A percentile compares a stretch with the other conserved stretches of the same genome.
phyloP scores from a whole-genome alignment of 2,113 vertebrate species.

The Promerops cafer region DNA sequence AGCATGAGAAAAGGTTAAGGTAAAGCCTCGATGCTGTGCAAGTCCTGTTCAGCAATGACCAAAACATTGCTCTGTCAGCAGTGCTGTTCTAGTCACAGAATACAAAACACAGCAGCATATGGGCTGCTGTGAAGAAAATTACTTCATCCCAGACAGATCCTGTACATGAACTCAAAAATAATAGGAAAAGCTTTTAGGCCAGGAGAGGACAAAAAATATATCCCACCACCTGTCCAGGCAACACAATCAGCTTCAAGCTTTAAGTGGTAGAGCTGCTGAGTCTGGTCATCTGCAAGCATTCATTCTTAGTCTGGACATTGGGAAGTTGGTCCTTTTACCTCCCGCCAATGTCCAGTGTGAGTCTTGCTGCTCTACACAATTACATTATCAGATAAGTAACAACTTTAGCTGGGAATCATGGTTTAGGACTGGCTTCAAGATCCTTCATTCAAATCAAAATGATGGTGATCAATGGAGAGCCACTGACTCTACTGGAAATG shows the following conservation, averaged over 20 bases:
- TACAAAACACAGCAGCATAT: neutral
- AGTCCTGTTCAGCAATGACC: neutral
- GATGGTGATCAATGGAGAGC: neutral
- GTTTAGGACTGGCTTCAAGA: neutral
- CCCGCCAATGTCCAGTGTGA: neutral
- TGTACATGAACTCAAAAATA: neutral
- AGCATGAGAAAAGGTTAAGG: neutral
- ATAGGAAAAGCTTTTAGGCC: neutral
- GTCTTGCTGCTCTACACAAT: neutral
- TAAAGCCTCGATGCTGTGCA: neutral
- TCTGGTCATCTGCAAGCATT: neutral
- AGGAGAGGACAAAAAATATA: neutral
- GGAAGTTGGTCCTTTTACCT: neutral
- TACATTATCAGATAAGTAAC: neutral
- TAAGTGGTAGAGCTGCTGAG: neutral
- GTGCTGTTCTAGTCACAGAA: neutral
- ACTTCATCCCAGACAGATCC: neutral
- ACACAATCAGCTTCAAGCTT: neutral
- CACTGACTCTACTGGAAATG: neutral
- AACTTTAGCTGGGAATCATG: fast-evolving
- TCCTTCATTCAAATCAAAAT: neutral
- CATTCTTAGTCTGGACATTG: neutral
- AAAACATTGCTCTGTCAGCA: neutral
- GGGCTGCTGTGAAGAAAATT: neutral
- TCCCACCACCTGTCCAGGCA: neutral